Percentiles rank a stretch among this genome's conserved stretches.
These are phyloP conservation scores for Bombylius discolor DNA, from an alignment of 2,888 invertebrate species.

Conservation along the genomic window DNA sequence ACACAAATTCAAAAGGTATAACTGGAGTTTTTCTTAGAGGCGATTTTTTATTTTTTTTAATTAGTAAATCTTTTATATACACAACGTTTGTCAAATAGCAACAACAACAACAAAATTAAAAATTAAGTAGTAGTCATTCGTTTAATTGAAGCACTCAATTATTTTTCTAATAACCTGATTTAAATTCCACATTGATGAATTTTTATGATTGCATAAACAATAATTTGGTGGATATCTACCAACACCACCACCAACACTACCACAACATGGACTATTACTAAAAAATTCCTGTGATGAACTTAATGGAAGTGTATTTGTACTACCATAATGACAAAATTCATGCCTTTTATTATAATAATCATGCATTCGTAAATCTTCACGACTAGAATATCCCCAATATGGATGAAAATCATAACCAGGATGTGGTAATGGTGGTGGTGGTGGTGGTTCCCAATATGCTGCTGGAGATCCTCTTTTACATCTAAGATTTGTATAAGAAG, in stretches of 20 bases:
- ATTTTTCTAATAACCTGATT: constrained; percentile 7
- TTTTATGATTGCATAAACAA: constrained; percentile 13
- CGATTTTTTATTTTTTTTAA: too few relatives aligned
- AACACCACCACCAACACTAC: constrained; percentile 13
- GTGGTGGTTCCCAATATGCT: constrained; percentile 15
- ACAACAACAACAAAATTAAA: too few relatives aligned
- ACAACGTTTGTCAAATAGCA: too few relatives aligned
- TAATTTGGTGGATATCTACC: constrained; percentile 8
- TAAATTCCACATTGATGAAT: constrained; percentile 4
- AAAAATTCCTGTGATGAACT: constrained; percentile 12
- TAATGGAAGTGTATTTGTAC: constrained; percentile 28
- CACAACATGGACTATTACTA: constrained; percentile 11
- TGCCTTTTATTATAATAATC: constrained; percentile 36
- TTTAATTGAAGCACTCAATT: not conserved
- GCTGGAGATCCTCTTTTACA: constrained; percentile 13
- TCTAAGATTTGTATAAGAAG: constrained; percentile 2
- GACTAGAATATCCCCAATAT: constrained; percentile 14
- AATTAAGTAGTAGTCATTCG: too few relatives aligned
- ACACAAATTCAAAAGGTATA: too few relatives aligned
- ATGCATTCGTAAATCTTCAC: constrained; percentile 15
- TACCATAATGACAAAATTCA: constrained; percentile 38
- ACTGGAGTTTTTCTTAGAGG: too few relatives aligned
- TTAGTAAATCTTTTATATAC: too few relatives aligned
- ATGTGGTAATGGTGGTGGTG: constrained; percentile 14
- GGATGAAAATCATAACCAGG: constrained; percentile 11